Conservation (phyloP, 2,888 invertebrate genomes). For the Heteropelma amictum region DNA sequence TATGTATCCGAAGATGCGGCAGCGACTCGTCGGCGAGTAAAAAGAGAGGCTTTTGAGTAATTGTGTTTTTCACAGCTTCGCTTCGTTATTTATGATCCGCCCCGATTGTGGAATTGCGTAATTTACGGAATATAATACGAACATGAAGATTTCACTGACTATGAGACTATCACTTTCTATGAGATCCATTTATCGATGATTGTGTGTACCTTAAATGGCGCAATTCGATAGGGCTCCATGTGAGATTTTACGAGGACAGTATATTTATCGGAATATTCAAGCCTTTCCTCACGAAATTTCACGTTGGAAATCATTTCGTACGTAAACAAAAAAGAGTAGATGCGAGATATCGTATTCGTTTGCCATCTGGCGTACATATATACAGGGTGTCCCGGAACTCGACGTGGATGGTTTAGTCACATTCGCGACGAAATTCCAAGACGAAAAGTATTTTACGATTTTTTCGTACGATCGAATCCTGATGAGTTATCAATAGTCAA, state of each 20-base stretch:
- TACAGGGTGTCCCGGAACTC: background rate
- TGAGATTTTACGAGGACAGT: background rate
- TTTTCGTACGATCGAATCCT: too few relatives aligned
- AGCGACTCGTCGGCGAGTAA: background rate
- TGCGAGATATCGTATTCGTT: too few relatives aligned
- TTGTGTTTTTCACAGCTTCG: background rate
- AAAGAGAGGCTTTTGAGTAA: background rate
- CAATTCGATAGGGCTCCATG: background rate
- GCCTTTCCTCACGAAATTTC: background rate
- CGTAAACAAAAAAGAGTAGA: too few relatives aligned
- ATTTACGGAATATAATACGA: slow-evolving; percentile 20
- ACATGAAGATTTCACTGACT: slow-evolving; percentile 18
- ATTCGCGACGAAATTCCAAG: too few relatives aligned
- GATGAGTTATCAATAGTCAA: too few relatives aligned
- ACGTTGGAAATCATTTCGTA: too few relatives aligned
- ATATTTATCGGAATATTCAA: background rate
- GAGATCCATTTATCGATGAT: slow-evolving; percentile 37
- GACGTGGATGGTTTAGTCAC: too few relatives aligned
- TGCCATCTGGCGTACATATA: background rate
- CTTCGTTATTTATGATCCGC: background rate
- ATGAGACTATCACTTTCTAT: too few relatives aligned
- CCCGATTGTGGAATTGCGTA: background rate
- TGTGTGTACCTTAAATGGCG: slow-evolving; percentile 11
- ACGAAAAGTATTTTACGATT: too few relatives aligned
- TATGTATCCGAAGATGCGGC: background rate